Base-by-base conservation (phyloP, 2,113 vertebrate genomes). In the Ramphastos sulfuratus region DNA sequence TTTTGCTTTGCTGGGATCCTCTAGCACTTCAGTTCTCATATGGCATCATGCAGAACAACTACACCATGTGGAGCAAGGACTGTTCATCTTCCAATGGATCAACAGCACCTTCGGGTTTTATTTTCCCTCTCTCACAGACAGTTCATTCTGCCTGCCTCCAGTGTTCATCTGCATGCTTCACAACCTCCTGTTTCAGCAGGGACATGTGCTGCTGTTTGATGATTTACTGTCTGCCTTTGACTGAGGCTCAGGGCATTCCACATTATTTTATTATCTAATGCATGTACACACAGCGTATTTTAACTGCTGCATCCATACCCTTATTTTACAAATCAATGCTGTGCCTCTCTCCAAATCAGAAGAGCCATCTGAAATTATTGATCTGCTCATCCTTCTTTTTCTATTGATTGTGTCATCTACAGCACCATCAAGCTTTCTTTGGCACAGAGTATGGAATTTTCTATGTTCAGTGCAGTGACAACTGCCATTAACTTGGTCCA, bases 171-270 rank as follows among this genome's bases (percentile, higher is more conserved):
- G 44, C 67, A 85, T 63, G 65, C 79, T 87, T 73, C 87, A 83
- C 13, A 87, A 85, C 60, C 87, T 88, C 70, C 52, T 82, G 77
- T 74, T 91, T 74, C 30, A 3, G 64, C 67, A 39, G 20, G 55
- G 46, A 61, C 6, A 2, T 16, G 1, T 1, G 6, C 21, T 66
- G 15, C 61, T 54, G 15, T 54, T 2, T 33, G 70, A 33, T 85
- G 86, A 96, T 93, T 93, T 92, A 88, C 76, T 44, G 14, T 23
- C 88, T 91, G 87, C 73, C 92, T 95, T 74, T 94, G 90, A 89
- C 75, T 70, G 87, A 89, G 78, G 60, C 76, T 50, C 71, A 96
- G 72, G 82, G 81, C 88, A 72, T 20, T 89, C 46, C 78, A 61
- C 59, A 21, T 93, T 76, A 93, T 91, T 94, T 94, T 92, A 90